Conservation (phyloP, 2,113 vertebrate genomes). For the Ovis aries region DNA sequence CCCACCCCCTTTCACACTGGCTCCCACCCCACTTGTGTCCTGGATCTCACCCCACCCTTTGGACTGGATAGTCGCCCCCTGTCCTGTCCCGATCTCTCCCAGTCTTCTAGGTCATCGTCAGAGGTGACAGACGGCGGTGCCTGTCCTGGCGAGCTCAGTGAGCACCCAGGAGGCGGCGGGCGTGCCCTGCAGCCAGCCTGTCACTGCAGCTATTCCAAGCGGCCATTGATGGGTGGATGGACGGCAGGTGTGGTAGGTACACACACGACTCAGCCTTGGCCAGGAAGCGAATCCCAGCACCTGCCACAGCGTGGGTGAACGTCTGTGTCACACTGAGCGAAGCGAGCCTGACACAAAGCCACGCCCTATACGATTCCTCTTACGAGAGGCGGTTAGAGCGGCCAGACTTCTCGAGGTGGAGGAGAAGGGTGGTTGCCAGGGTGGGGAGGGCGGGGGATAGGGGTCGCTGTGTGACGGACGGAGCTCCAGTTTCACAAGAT, state of each 20-base stretch:
- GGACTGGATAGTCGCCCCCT: neutral
- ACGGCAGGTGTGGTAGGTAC: too few relatives aligned
- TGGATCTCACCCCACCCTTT: neutral
- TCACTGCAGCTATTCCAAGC: neutral
- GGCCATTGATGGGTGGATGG: fast-evolving
- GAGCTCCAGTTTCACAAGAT: neutral
- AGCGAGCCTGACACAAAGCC: neutral
- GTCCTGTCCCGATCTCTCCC: neutral
- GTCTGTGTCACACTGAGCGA: fast-evolving
- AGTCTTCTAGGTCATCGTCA: neutral
- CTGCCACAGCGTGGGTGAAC: fast-evolving
- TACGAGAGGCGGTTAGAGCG: fast-evolving
- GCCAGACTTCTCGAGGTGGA: neutral
- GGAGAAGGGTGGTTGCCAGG: neutral
- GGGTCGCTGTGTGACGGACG: neutral
- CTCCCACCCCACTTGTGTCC: neutral
- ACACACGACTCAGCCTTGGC: fast-evolving
- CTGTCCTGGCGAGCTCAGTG: neutral
- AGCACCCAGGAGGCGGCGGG: neutral
- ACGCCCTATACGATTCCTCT: fast-evolving
- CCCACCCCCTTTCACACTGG: neutral
- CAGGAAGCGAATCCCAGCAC: neutral
- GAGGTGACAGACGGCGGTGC: neutral
- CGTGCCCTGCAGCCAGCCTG: fast-evolving
- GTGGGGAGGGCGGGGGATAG: neutral